Base-by-base conservation (phyloP, 2,888 invertebrate genomes). In the Cheilosia scutellata region DNA sequence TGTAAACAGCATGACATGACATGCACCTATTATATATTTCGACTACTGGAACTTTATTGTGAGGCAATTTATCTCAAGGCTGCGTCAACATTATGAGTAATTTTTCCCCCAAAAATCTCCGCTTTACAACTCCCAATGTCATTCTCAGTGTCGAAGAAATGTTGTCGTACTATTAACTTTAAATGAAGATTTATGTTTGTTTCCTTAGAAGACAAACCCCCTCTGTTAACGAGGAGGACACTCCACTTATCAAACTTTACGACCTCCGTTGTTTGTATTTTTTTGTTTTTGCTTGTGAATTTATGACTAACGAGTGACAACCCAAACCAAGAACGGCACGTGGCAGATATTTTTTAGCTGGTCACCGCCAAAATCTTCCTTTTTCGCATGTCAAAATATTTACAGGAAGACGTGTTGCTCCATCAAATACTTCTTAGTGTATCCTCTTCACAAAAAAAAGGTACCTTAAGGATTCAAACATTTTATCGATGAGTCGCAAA, bases 401-500 rank as follows among this genome's bases (percentile, higher is more conserved):
- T 37, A 11, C 27, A 51, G 25, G 13, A 51, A 11, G 51, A 51
- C 29, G 13, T 51, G 51, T 27, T 51, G 11, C 51, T 27, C 11
- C 4, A 51, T 25, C 25, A 9, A 4, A n/a, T n/a, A n/a, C 20
- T 13, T 9, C 51, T 5, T 5, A 27, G 4, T 20, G 20, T 20
- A 20, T 20, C 20, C 2, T 0, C 51, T 25, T 13, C 27, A 4
- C 3, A 27, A 51, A 51, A 13, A 25, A n/a, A 44, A 40, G 4
- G 4, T n/a, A 9, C 5, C 33, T 65, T 65, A 65, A 51, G 51
- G 51, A 65, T 51, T 25, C 65, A 37, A 7, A 65, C 27, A 62
- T 62, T 62, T 62, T 72, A 62, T 62, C 47, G 72, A 72, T 42
- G 72, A 72, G 25, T 72, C 42, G 37, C 71, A 25, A 51, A 51